Base-by-base conservation (phyloP, 2,113 vertebrate species). In the Phyllopteryx taeniolatus region DNA sequence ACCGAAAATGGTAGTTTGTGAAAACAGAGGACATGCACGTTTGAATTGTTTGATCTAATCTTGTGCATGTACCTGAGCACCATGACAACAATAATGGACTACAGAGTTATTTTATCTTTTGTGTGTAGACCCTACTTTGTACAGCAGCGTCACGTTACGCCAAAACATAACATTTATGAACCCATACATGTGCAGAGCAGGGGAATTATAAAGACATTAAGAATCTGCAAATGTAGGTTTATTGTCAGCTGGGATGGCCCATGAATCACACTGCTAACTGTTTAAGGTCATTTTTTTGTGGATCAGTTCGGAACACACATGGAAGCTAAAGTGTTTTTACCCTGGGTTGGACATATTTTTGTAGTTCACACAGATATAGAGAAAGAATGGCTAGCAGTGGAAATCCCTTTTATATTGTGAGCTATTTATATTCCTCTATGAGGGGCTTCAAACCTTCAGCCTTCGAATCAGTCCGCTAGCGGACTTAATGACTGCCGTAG, bases 391-490 rank as follows among this genome's bases (percentile, higher is more conserved):
- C 67, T 75, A 70, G 68, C 8, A 61, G 54, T 15, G 47, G 73
- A 76, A 86, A 79, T 80, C 67, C 70, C 70, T 85, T 83, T 78
- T 82, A 75, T 89, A 75, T 80, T 68, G 19, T 47, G 31, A 39
- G 82, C 83, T 88, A 82, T 90, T 91, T 88, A 86, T 91, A 86
- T 88, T 88, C 87, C 84, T 59, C 54, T 33, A 56, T 43, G 56
- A 73, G 77, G 63, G 11, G 15, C 61, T 79, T 81, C 72, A 78
- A 75, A 77, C 77, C 74, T 79, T 80, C 70, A 79, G 81, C 76
- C 72, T 78, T 83, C 73, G 82, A 71, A 81, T 82, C 77, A 75
- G 67, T 47, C 75, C 14, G 49, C 53, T 22, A 19, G 65, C 77
- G 73, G 67, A 73, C 76, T 83, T 84, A 82, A 83, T 82, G 74